Evolutionary conservation across 2,113 vertebrate genomes (phyloP).

Genomic region (Erythrocebus patas): DNA sequence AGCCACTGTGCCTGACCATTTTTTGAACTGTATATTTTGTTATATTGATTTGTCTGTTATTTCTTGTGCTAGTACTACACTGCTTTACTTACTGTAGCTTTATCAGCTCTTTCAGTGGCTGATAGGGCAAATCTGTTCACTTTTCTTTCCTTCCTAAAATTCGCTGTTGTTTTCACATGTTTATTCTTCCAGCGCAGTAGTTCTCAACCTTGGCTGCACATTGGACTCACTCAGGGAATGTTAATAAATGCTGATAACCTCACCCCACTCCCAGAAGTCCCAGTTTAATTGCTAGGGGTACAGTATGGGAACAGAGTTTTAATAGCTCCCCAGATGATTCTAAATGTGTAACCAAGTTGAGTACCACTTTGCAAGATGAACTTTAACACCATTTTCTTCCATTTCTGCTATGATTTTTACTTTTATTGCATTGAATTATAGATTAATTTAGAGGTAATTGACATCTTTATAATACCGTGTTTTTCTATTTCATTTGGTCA

Average conservation of each 20-base stretch:
- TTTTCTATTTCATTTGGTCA: neutral
- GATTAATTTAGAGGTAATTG: neutral
- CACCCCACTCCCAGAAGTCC: neutral
- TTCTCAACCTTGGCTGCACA: neutral
- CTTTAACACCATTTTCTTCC: neutral
- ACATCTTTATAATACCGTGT: neutral
- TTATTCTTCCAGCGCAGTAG: neutral
- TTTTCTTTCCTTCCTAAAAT: neutral
- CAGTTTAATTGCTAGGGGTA: neutral
- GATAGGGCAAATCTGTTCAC: neutral
- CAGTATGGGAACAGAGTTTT: neutral
- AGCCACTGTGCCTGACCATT: too few relatives aligned
- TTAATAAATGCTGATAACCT: neutral
- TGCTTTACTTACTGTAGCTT: conserved; percentile 21
- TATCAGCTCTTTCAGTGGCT: neutral
- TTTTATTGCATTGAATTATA: neutral
- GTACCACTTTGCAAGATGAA: neutral
- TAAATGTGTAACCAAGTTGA: neutral
- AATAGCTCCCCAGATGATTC: neutral
- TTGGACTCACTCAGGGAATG: neutral
- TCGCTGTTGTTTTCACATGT: neutral
- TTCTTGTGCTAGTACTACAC: neutral
- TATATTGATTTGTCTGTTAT: neutral
- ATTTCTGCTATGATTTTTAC: conserved; percentile 9
- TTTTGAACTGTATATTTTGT: neutral